These are phyloP conservation scores for Eretmocerus hayati DNA, from an alignment of 2,888 invertebrate genomes.

Conservation along the genomic window DNA sequence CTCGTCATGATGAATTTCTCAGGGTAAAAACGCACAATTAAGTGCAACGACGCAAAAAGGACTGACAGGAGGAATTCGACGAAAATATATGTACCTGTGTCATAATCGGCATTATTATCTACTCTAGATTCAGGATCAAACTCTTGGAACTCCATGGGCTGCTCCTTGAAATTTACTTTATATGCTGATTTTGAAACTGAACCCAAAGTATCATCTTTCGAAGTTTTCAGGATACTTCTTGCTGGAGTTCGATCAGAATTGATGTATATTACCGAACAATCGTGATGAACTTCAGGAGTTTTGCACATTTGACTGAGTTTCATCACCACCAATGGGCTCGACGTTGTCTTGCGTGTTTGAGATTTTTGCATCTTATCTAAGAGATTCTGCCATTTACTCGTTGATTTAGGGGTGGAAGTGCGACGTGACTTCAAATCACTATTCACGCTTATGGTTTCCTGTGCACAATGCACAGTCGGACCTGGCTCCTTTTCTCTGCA, in stretches of 20 bases:
- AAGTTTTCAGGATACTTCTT: constrained; percentile 35
- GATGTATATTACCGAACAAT: constrained; percentile 33
- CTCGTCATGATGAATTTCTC: too few relatives aligned
- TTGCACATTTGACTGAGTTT: constrained; percentile 35
- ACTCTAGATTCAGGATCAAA: too few relatives aligned
- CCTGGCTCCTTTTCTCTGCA: too few relatives aligned
- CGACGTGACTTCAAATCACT: too few relatives aligned
- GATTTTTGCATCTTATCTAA: constrained; percentile 24
- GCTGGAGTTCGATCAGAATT: constrained; percentile 40
- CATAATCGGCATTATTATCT: constrained; percentile 19
- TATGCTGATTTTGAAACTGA: constrained; percentile 24
- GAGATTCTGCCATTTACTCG: constrained; percentile 18
- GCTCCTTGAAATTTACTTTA: constrained; percentile 38
- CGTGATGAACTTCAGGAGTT: constrained; percentile 32
- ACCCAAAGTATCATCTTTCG: constrained; percentile 10
- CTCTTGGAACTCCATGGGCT: constrained; percentile 24
- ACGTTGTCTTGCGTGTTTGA: constrained; percentile 19
- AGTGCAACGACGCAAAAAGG: too few relatives aligned
- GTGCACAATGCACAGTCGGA: too few relatives aligned
- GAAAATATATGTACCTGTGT: too few relatives aligned
- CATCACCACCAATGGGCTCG: constrained; percentile 32
- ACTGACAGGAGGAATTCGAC: too few relatives aligned
- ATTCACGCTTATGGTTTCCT: too few relatives aligned
- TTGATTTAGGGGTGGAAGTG: constrained; percentile 7
- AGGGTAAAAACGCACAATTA: too few relatives aligned